Base-by-base conservation (phyloP, 2,888 invertebrate species). In the Lordiphosa andalusiaca region DNA sequence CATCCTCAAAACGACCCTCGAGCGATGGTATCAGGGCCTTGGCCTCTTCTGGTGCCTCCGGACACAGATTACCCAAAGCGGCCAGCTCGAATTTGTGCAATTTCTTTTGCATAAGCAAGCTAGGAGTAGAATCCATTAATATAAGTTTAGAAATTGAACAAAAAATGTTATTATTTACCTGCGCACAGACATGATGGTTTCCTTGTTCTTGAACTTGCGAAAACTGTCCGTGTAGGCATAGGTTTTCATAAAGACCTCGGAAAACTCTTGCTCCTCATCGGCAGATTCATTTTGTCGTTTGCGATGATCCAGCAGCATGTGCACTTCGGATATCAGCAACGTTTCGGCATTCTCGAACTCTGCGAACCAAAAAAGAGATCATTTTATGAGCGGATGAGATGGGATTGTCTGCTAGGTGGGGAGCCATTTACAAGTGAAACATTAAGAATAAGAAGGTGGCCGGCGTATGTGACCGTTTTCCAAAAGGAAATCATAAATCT, bases 51-150 rank as follows among this genome's bases (percentile, higher is more conserved):
- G 98, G 95, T 38, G 96, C 98, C 90, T 99, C 99, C 0, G 99
- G 99, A 85, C 99, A 99, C n/a, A 99, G 91, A 90, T 99, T 99
- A 1, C 98, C 98, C 72, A 99, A 91, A 10, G 98, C 97, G 0
- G 99, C 99, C 57, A 99, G 91, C 90, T 99, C 99, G 91, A 98
- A 99, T 91, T 99, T 99, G 90, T 99, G 99, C 10, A 98, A 90
- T 87, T 97, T 98, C 88, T 98, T 98, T 86, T 96, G 95, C 91
- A 95, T 95, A 49, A 98, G 90, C 57, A 98, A 92, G 89, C 97
- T 98, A 90, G 23, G 92, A 90, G 59, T 56, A 67, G 0, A 23
- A 36, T 10, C 50, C 7, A 16, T 44, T 25, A 19, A n/a, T n/a
- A 3, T 12, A 10, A 1, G 10, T 12, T 42, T 4, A 12, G 13